phyloP scores from a whole-genome alignment of 2,113 vertebrate species.

The Apodemus speciosus region DNA sequence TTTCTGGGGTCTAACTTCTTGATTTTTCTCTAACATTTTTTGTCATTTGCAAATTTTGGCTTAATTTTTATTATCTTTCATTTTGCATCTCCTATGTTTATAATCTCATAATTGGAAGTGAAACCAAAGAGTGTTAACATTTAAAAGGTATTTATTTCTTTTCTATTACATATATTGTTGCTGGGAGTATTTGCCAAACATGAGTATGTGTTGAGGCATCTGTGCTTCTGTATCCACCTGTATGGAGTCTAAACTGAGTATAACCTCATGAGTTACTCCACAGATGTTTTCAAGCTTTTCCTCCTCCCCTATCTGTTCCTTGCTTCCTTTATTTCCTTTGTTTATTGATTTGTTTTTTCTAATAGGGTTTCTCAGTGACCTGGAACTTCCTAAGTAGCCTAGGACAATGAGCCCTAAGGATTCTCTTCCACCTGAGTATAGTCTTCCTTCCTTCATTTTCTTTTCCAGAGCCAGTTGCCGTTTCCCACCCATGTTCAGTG shows the following conservation, averaged over 20 bases:
- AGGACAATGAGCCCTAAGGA: background rate
- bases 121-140: background rate
- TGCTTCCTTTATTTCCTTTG: too few relatives aligned
- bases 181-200: too few relatives aligned
- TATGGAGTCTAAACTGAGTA: background rate
- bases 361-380: background rate
- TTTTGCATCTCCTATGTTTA: background rate
- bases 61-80: background rate
- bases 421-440: background rate
- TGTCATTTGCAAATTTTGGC: too few relatives aligned
- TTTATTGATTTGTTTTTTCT: background rate
- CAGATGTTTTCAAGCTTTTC: background rate
- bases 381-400: background rate
- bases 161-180: background rate
- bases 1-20: too few relatives aligned
- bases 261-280: background rate
- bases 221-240: background rate
- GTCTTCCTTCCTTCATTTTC: background rate
- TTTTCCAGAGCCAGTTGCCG: background rate
- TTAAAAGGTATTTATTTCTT: background rate
- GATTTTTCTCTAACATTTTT: too few relatives aligned
- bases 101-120: background rate
- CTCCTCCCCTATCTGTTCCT: background rate
- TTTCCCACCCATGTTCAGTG: background rate
- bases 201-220: background rate